These are phyloP conservation scores for Eupsilia transversa DNA, from an alignment of 2,888 invertebrate species.

Conservation along the genomic window DNA sequence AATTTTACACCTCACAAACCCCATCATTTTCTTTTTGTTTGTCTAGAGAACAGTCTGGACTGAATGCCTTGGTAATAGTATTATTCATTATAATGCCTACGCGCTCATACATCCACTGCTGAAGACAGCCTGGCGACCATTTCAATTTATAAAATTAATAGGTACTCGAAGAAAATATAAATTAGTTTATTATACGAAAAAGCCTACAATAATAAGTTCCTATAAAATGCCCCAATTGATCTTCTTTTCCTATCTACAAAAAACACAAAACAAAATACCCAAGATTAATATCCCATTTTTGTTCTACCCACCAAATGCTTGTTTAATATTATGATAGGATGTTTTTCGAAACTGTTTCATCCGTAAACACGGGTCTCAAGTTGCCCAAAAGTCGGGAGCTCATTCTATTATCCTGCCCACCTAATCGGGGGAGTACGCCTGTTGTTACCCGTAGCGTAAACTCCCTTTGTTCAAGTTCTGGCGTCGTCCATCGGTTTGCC, in stretches of 20 bases:
- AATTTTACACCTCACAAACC: neutral
- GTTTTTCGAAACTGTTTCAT: slow-evolving; percentile 48
- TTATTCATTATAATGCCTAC: neutral
- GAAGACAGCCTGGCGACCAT: neutral
- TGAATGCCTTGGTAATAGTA: neutral
- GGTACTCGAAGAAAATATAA: neutral
- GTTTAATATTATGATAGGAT: slow-evolving; percentile 39
- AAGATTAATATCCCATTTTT: slow-evolving; percentile 14
- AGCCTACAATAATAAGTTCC: neutral
- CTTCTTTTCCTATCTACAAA: neutral
- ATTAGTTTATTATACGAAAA: neutral
- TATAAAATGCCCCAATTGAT: neutral
- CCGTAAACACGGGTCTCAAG: slow-evolving; percentile 41
- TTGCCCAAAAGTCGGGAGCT: slow-evolving; percentile 52
- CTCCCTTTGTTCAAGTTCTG: slow-evolving; percentile 55
- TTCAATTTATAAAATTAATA: slow-evolving; percentile 4
- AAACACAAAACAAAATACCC: slow-evolving; percentile 6
- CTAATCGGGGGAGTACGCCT: slow-evolving; percentile 52
- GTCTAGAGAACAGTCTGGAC: neutral
- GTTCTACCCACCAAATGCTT: slow-evolving; percentile 8
- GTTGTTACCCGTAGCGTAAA: slow-evolving; percentile 52
- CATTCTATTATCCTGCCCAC: slow-evolving; percentile 57
- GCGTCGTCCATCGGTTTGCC: slow-evolving; percentile 42
- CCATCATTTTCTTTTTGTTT: neutral
- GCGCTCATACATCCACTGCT: neutral